phyloP scores from a whole-genome alignment of 2,888 invertebrate genomes.

The Zootermopsis nevadensis region DNA sequence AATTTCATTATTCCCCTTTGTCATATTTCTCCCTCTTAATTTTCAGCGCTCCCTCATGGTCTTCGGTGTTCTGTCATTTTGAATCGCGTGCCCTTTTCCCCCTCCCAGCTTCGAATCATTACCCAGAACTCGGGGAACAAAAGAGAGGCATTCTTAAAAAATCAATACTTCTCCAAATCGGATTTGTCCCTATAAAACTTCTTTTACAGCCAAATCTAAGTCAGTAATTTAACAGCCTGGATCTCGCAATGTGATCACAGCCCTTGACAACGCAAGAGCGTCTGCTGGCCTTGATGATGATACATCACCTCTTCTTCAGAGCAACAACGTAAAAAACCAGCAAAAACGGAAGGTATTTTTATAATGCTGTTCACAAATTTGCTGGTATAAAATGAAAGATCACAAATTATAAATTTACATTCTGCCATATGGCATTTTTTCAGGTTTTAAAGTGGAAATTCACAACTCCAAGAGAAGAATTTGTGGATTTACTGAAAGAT shows the following conservation, averaged over 20 bases:
- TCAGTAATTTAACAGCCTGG: constrained; percentile 74
- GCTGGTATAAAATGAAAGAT: not conserved
- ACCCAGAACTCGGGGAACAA: not conserved
- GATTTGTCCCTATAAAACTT: too few relatives aligned
- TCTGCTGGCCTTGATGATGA: constrained; percentile 64
- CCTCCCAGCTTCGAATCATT: constrained; percentile 14
- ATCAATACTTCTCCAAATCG: too few relatives aligned
- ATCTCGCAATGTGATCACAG: constrained; percentile 80
- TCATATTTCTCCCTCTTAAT: constrained; percentile 19
- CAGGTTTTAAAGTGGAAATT: constrained; percentile 92
- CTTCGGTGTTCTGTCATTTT: constrained; percentile 5
- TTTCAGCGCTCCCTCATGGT: not conserved
- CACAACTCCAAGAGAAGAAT: constrained; percentile 91
- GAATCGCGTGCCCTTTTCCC: not conserved
- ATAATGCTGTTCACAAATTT: not conserved
- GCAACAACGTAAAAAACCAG: constrained; percentile 91
- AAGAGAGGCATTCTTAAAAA: not conserved
- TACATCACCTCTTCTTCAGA: constrained; percentile 79
- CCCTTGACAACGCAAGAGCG: constrained; percentile 79
- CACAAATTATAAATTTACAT: not conserved
- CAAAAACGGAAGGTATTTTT: constrained; percentile 80
- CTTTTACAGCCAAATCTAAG: too few relatives aligned
- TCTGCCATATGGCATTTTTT: not conserved
- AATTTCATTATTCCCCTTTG: constrained; percentile 1
- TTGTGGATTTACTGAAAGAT: constrained; percentile 89